Base-by-base conservation (phyloP, 2,113 vertebrate genomes). In the Pelvicachromis taeniatus region DNA sequence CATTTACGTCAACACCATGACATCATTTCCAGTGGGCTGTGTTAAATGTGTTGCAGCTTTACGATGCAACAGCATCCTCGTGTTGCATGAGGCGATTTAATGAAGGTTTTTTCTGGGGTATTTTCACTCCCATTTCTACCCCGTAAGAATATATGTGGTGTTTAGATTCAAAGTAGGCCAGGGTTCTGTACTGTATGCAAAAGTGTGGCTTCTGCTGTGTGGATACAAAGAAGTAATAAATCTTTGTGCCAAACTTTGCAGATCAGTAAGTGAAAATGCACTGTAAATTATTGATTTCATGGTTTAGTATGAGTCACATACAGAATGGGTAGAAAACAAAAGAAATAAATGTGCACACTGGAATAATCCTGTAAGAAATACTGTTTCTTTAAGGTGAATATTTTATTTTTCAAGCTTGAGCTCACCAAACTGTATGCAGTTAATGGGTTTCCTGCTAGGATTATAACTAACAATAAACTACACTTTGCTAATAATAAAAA, bases 91-190 rank as follows among this genome's bases (percentile, higher is more conserved):
- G 42, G 14, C 81, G 75, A 73, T 80, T 90, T 79, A 81, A 82
- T 81, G 50, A 81, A 50, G 55, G 6, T 14, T 70, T 82, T 78
- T 68, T 90, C 88, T 85, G 65, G 85, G 85, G 70, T 80, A 90
- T 88, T 70, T 80, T 87, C 12, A 26, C 53, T 54, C 13, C 77
- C 63, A 68, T 81, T 83, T 85, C 78, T 38, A 80, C 80, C 23
- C 17, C 33, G n/a, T 38, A 85, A 35, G 58, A 82, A 86, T 19
- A 45, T 50, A 85, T 79, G 84, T 55, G 56, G n/a, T 75, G 91
- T 79, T 19, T 9, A 78, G 23, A 81, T 56, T 84, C 6, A 86
- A 87, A 87, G 83, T 86, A 86, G 88, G 85, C 54, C 38, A 14
- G 21, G 8, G 26, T 65, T 17, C 35, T 75, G 53, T 42, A 26